A percentile compares a stretch with the other conserved stretches of the same genome.
Conservation (phyloP, 1,140 invertebrate genomes). For the Zelostemma sp. region DNA sequence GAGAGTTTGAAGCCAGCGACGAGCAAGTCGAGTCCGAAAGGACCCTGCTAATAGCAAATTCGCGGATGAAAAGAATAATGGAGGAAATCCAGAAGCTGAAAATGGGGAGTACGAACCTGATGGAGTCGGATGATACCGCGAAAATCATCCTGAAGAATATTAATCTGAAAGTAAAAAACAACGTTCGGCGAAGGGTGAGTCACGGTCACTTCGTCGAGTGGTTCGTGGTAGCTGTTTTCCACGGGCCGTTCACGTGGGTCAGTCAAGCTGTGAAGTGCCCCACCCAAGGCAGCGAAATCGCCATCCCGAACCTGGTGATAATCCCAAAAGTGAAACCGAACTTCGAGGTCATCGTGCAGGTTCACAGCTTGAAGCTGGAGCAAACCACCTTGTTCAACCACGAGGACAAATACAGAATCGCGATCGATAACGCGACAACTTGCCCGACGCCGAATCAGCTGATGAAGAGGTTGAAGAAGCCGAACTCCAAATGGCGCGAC, state of each 20-base stretch:
- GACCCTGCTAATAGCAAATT: conserved; percentile 61
- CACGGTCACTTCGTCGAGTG: conserved; percentile 43
- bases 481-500: conserved; percentile 14
- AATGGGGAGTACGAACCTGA: not conserved
- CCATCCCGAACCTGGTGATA: conserved; percentile 43
- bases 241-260: conserved; percentile 52
- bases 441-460: conserved; percentile 55
- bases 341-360: conserved; percentile 52
- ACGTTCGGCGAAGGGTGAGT: conserved; percentile 11
- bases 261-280: conserved; percentile 50
- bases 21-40: conserved; percentile 68
- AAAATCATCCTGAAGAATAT: conserved; percentile 41
- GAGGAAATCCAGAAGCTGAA: conserved; percentile 48
- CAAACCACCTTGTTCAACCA: conserved; percentile 26
- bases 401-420: conserved; percentile 51
- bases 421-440: conserved; percentile 25
- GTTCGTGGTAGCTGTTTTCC: conserved; percentile 53
- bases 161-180: conserved; percentile 43
- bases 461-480: conserved; percentile 32
- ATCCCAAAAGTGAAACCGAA: conserved; percentile 53
- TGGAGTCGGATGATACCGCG: conserved; percentile 11
- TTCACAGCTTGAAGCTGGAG: conserved; percentile 48
- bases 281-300: conserved; percentile 33
- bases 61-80: conserved; percentile 48
- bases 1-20: conserved; percentile 55